Conservation (phyloP, 2,888 invertebrate genomes). For the Pandemis heparana region DNA sequence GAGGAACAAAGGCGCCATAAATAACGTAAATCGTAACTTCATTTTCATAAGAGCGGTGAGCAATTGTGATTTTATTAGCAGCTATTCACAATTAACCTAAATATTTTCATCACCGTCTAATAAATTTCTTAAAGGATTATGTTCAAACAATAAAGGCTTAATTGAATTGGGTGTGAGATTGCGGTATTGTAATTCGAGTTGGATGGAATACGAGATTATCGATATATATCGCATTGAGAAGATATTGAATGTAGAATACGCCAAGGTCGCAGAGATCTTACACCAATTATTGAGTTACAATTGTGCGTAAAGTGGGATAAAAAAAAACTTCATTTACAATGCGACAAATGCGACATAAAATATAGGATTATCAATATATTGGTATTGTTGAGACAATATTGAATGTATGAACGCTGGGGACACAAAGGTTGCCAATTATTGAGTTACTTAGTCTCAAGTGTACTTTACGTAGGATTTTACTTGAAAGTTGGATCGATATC, state of each 20-base stretch:
- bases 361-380: conserved; percentile 15
- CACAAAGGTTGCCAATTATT: conserved; percentile 24
- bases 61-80: conserved; percentile 2
- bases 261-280: conserved; percentile 23
- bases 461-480: not conserved
- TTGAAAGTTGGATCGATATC: conserved; percentile 5
- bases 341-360: not conserved
- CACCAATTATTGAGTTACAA: conserved; percentile 7
- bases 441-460: conserved; percentile 6
- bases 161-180: conserved; percentile 39
- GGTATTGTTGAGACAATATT: conserved; percentile 10
- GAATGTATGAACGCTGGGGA: conserved; percentile 4
- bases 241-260: conserved; percentile 20
- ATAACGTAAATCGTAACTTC: not conserved
- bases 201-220: conserved; percentile 21
- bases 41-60: not conserved
- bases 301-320: too few relatives aligned
- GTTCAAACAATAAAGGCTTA: conserved; percentile 29
- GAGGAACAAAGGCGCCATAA: not conserved
- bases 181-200: conserved; percentile 34
- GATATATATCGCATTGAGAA: conserved; percentile 8
- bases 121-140: conserved; percentile 7
- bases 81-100: conserved; percentile 16
- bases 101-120: conserved; percentile 6
- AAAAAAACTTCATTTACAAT: too few relatives aligned